phyloP scores from a whole-genome alignment of 2,888 invertebrate genomes.

The Periphyllus acericola region DNA sequence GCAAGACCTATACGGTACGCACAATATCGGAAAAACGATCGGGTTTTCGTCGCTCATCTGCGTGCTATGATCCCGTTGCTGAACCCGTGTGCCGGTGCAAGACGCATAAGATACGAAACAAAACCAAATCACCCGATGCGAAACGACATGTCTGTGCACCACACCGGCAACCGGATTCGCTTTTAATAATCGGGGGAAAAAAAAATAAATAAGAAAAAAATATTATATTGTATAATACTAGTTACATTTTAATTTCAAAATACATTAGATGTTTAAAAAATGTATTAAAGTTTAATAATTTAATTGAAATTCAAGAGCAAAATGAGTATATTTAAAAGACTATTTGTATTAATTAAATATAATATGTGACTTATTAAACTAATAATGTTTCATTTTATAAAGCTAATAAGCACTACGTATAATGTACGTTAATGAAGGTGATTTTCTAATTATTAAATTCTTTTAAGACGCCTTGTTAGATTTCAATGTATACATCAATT shows the following conservation, averaged over 20 bases:
- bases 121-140: no score
- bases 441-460: constrained; percentile 21
- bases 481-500: neutral
- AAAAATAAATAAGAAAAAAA: no score
- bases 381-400: neutral
- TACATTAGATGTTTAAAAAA: neutral
- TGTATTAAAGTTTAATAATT: neutral
- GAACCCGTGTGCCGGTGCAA: no score
- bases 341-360: constrained; percentile 9
- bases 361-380: no score
- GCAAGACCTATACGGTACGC: neutral
- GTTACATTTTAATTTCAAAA: neutral
- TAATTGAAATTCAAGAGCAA: neutral
- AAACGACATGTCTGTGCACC: no score
- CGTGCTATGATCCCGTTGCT: no score
- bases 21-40: no score
- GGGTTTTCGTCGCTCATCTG: no score
- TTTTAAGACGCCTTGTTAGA: constrained; percentile 9
- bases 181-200: no score
- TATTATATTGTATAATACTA: no score
- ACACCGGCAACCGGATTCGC: no score
- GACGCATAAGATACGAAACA: no score
- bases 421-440: constrained; percentile 2
- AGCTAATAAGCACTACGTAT: constrained; percentile 3
- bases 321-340: constrained; percentile 10